phyloP scores from a whole-genome alignment of 2,797 vertebrate genomes.

The Cynopterus sphinx region DNA sequence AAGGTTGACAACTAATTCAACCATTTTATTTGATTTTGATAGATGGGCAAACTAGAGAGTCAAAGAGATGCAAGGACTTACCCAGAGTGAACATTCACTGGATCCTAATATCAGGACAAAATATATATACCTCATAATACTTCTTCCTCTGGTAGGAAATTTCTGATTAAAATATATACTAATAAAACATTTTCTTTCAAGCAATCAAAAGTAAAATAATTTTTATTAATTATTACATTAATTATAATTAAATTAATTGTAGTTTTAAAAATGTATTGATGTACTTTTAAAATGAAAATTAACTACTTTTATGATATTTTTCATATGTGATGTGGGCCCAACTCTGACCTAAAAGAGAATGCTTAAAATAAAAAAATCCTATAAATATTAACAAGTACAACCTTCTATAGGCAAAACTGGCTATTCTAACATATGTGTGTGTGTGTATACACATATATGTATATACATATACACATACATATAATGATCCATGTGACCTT shows the following conservation, averaged over 20 bases:
- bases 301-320: not conserved
- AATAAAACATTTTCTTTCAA: not conserved
- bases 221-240: too few species aligned
- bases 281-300: not conserved
- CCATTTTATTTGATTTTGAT: not conserved
- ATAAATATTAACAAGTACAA: slow-evolving; percentile 21
- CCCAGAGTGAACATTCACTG: not conserved
- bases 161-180: not conserved
- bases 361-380: not conserved
- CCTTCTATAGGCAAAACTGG: not conserved
- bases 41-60: not conserved
- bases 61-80: not conserved
- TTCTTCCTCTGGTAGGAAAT: not conserved
- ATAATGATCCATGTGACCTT: not conserved
- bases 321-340: not conserved
- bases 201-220: not conserved
- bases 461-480: not conserved
- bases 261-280: not conserved
- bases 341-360: not conserved
- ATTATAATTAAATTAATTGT: too few species aligned
- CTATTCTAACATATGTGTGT: not conserved
- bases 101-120: not conserved
- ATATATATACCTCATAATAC: not conserved
- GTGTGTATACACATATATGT: not conserved
- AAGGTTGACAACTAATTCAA: not conserved